Evolutionary conservation across 2,113 vertebrate species (phyloP).

Genomic region (Xyliphius kryptos): DNA sequence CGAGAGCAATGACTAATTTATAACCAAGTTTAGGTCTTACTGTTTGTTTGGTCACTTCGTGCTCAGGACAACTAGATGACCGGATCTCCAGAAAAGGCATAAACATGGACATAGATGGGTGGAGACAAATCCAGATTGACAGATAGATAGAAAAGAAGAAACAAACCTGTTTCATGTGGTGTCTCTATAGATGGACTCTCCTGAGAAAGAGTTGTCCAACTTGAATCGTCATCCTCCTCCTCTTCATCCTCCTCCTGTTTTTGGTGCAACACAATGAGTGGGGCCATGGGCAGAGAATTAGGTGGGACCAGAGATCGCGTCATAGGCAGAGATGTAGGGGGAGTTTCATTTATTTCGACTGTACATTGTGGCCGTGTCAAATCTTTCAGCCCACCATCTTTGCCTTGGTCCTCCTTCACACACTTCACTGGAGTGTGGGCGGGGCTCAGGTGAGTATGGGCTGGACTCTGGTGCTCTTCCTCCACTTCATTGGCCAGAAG

Average conservation of each 20-base stretch:
- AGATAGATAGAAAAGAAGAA: conserved; percentile 11
- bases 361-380: not conserved
- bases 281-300: conserved; percentile 6
- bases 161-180: conserved; percentile 79
- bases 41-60: too few relatives aligned
- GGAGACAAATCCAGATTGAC: too few relatives aligned
- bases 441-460: conserved; percentile 30
- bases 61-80: too few relatives aligned
- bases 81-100: too few relatives aligned
- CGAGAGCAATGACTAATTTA: too few relatives aligned
- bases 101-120: too few relatives aligned
- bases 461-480: conserved; percentile 42
- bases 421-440: conserved; percentile 39
- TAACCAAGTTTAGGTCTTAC: too few relatives aligned
- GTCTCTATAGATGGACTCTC: conserved; percentile 83
- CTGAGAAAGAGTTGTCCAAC: conserved; percentile 95
- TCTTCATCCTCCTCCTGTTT: conserved; percentile 79
- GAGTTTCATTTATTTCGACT: conserved; percentile 4
- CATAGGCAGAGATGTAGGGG: conserved; percentile 7
- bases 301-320: conserved; percentile 14
- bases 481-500: conserved; percentile 49
- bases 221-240: conserved; percentile 95
- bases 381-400: conserved; percentile 32
- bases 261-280: conserved; percentile 37
- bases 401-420: conserved; percentile 54